Evolutionary conservation across 2,797 vertebrate genomes (phyloP), one percentile per base, ranked within the genome.

Genomic region (Neosilurus mollespiculum): DNA sequence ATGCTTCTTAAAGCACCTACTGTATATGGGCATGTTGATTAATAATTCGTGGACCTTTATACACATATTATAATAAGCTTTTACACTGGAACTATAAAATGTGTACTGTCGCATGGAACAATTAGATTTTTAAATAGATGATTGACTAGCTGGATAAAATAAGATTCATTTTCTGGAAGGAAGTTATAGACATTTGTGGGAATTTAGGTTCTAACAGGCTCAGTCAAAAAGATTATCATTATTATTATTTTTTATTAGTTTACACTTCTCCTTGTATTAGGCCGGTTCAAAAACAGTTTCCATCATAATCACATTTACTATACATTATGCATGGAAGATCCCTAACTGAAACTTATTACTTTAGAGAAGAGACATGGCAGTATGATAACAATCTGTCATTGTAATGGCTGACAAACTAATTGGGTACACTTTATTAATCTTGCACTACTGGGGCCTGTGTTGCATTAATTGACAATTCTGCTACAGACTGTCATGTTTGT

Each of bases 381-480:
- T 30, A 81, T 76, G 67, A 83, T 81, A 65, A 58, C 71, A 71
- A 81, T 83, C 81, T 84, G 79, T 86, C 85, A 82, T 56, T 85
- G 77, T 83, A 86, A 85, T 75, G n/a, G 70, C 66, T 78, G 26
- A 78, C 70, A 81, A 82, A 84, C 84, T 87, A 89, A 86, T 82
- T 73, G 83, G 54, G 59, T 65, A 82, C 79, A 65, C 81, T 81
- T 59, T 83, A 80, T 85, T 87, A 89, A 86, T 82, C 49, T 18
- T 34, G 30, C 73, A 73, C 49, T 67, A n/a, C n/a, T 30, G 24
- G 59, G 69, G 22, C n/a, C 65, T 22, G 34, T 56, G 51, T 69
- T 83, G 9, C 37, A 80, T 83, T 69, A 81, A 30, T 70, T 83
- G 80, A 65, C 81, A 78, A 67, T 83, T 78, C 18, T 81, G 64